phyloP scores from a whole-genome alignment of 1,140 invertebrate genomes.

The Brachionus calyciflorus region DNA sequence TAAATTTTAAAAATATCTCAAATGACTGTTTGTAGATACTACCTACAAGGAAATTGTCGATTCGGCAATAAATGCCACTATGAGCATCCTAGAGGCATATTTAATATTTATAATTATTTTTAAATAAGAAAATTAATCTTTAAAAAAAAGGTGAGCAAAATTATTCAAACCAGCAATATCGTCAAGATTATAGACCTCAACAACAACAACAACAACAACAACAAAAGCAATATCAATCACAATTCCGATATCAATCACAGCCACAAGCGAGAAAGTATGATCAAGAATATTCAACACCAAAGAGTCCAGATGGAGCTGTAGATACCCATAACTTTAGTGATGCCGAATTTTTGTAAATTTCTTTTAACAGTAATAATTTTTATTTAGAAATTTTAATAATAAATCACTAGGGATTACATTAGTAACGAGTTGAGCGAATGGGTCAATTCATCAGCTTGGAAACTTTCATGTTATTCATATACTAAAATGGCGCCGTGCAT shows the following conservation, averaged over 20 bases:
- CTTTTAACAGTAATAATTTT: no score
- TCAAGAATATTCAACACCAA: no score
- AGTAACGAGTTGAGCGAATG: not conserved
- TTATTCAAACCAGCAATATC: not conserved
- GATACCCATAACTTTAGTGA: no score
- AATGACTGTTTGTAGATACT: slow-evolving; percentile 19
- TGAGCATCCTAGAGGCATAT: not conserved
- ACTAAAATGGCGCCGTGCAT: not conserved
- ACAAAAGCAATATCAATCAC: not conserved
- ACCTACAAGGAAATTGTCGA: not conserved
- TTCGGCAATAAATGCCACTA: not conserved
- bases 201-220: not conserved
- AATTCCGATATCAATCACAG: not conserved
- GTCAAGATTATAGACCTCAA: not conserved
- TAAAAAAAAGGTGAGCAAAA: not conserved
- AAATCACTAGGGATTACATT: not conserved
- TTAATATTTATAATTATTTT: not conserved
- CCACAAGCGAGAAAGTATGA: no score
- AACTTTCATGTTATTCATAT: slow-evolving; percentile 29
- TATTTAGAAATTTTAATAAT: no score
- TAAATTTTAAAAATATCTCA: not conserved
- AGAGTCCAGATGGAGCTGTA: no score
- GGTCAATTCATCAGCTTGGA: slow-evolving; percentile 27
- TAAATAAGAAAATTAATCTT: no score
- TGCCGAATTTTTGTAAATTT: no score